Evolutionary conservation across 2,888 invertebrate genomes (phyloP).

Genomic region (Imbricaverruca yamaguchii): DNA sequence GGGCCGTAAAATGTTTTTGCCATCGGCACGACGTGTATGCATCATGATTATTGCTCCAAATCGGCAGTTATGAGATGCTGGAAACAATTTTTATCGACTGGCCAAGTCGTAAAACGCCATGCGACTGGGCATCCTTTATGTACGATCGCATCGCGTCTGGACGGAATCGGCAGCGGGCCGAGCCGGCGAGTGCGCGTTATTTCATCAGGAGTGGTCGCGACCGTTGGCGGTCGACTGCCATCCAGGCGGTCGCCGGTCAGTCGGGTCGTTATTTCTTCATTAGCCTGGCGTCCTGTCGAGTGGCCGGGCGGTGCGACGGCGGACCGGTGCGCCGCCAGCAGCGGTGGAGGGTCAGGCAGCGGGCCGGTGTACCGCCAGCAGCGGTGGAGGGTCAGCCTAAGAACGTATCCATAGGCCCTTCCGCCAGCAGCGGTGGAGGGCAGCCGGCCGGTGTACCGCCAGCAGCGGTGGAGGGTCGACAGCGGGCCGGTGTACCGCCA

Average conservation of each 20-base stretch:
- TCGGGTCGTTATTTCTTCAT: slow-evolving; percentile 12
- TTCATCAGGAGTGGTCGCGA: neutral
- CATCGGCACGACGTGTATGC: slow-evolving; percentile 1
- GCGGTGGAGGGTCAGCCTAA: no score
- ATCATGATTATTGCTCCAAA: slow-evolving; percentile 1
- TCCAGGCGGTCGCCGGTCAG: neutral
- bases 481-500: no score
- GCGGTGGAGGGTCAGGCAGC: no score
- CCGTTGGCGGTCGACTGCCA: neutral
- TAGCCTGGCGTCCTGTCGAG: neutral
- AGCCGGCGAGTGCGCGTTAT: neutral
- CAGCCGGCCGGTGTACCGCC: no score
- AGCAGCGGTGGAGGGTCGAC: no score
- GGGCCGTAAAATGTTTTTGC: neutral
- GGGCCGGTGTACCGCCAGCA: no score
- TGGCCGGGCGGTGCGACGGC: neutral
- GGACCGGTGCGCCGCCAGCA: no score
- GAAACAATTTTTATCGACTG: slow-evolving; percentile 14
- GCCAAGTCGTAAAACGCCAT: slow-evolving; percentile 6
- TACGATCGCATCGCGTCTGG: neutral
- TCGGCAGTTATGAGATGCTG: slow-evolving; percentile 12
- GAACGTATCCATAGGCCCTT: no score
- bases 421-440: no score
- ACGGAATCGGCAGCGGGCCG: neutral
- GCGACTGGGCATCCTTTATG: slow-evolving; percentile 2